phyloP scores from a whole-genome alignment of 2,797 vertebrate species.

The Helarctos malayanus region DNA sequence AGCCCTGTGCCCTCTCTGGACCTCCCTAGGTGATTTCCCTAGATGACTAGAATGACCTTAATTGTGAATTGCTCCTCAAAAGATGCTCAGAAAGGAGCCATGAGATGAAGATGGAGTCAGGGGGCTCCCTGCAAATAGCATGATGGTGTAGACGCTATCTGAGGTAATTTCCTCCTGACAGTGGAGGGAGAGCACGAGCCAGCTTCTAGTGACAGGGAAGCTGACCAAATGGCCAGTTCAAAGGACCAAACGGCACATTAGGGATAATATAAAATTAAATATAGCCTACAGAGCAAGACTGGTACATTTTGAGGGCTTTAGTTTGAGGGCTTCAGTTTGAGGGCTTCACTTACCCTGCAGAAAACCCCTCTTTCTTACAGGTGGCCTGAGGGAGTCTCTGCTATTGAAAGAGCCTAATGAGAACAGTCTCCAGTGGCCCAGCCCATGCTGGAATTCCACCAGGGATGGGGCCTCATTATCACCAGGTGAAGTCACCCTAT shows the following conservation, averaged over 20 bases:
- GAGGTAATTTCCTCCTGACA: constrained; percentile 1
- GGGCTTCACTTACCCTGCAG: constrained; percentile 11
- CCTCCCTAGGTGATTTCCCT: background rate
- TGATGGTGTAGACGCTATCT: background rate
- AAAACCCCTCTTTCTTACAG: constrained; percentile 47
- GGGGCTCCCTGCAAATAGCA: background rate
- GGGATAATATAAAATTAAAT: background rate
- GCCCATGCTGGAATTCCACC: background rate
- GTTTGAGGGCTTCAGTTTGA: background rate
- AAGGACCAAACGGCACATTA: background rate
- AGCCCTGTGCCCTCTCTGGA: background rate
- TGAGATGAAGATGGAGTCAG: background rate
- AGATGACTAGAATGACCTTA: background rate
- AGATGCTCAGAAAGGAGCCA: background rate
- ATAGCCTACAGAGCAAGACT: too few relatives aligned
- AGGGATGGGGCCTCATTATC: background rate
- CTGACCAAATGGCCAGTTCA: background rate
- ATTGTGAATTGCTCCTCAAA: constrained; percentile 38
- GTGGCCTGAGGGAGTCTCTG: constrained; percentile 9
- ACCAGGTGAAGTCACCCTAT: background rate
- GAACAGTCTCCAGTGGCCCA: background rate
- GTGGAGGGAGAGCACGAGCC: background rate
- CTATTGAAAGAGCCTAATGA: constrained; percentile 20
- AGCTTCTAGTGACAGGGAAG: constrained; percentile 3
- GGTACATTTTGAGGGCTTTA: too few relatives aligned